These are phyloP conservation scores for Heliconius aoede DNA, from an alignment of 2,888 invertebrate genomes.

Conservation along the genomic window DNA sequence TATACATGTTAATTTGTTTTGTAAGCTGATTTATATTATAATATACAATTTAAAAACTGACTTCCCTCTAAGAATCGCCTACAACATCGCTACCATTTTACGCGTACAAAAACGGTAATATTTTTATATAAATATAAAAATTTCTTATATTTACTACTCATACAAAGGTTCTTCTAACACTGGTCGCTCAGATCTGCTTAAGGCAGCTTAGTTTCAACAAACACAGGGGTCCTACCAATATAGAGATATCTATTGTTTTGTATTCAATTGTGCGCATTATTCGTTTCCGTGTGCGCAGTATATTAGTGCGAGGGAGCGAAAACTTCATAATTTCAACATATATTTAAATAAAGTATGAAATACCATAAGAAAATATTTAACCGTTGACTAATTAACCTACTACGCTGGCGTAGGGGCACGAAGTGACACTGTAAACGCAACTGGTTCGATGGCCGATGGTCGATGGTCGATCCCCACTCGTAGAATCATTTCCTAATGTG, in stretches of 20 bases:
- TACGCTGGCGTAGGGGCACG: no score
- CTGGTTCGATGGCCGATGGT: no score
- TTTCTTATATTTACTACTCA: not conserved
- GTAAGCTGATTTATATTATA: no score
- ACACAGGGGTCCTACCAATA: conserved; percentile 24
- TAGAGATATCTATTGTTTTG: conserved; percentile 26
- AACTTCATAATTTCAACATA: not conserved
- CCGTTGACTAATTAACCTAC: no score
- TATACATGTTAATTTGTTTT: no score
- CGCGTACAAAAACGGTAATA: not conserved
- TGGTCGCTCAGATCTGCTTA: conserved; percentile 32
- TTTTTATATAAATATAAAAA: not conserved
- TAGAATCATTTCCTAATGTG: no score
- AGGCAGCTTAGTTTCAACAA: conserved; percentile 33
- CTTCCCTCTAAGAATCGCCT: no score
- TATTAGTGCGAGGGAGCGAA: not conserved
- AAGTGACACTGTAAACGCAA: no score
- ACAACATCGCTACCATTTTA: not conserved
- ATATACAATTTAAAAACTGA: no score
- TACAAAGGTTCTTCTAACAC: conserved; percentile 11
- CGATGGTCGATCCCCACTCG: no score
- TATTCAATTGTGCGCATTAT: conserved; percentile 23
- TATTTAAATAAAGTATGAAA: not conserved
- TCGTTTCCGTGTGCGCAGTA: not conserved
- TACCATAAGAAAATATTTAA: not conserved